Percentiles rank a stretch among this genome's conserved stretches.
Evolutionary conservation across 2,797 vertebrate species (phyloP).

Genomic region (Babyrousa celebensis): DNA sequence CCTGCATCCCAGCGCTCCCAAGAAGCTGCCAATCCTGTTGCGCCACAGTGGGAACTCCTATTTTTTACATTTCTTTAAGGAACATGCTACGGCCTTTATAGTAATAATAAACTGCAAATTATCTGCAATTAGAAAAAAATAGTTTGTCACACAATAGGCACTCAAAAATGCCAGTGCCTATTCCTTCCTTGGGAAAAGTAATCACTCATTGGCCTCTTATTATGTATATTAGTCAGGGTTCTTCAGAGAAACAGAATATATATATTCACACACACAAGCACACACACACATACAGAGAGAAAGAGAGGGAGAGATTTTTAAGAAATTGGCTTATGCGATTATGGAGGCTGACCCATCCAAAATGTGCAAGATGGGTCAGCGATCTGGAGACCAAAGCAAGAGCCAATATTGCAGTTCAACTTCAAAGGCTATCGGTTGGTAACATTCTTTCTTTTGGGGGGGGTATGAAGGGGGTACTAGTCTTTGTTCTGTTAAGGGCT

Average conservation of each 20-base stretch:
- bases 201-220: conserved; percentile 11
- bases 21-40: too few relatives aligned
- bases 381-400: neutral
- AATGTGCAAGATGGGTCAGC: neutral
- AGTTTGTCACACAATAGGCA: neutral
- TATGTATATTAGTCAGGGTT: neutral
- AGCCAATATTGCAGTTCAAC: neutral
- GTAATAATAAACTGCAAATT: neutral
- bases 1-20: too few relatives aligned
- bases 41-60: too few relatives aligned
- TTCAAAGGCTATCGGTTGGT: neutral
- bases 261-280: too few relatives aligned
- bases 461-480: neutral
- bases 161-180: neutral
- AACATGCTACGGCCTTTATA: neutral
- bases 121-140: conserved; percentile 33
- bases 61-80: neutral
- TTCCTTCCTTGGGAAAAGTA: conserved; percentile 31
- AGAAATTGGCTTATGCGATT: neutral
- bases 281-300: too few relatives aligned
- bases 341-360: neutral
- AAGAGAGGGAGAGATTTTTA: neutral
- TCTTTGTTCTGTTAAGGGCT: neutral
- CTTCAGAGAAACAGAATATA: too few relatives aligned
- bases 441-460: neutral